These are phyloP conservation scores for Poecilus cupreus DNA, from an alignment of 2,888 invertebrate genomes.

Conservation along the genomic window DNA sequence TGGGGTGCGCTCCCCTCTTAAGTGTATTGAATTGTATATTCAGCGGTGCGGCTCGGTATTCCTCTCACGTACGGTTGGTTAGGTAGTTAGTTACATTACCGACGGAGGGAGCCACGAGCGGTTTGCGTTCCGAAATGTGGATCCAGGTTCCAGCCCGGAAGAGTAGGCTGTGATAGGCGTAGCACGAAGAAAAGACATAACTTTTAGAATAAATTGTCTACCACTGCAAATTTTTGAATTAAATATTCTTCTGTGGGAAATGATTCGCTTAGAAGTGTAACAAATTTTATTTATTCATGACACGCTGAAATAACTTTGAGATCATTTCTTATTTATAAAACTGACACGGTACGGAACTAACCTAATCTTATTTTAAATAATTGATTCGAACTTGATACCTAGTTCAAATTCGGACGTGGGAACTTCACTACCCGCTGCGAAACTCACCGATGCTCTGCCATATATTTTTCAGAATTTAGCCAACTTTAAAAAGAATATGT, in stretches of 20 bases:
- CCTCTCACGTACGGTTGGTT: slow-evolving; percentile 66
- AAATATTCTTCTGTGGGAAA: slow-evolving; percentile 23
- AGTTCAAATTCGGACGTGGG: too few relatives aligned
- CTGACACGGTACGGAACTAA: background rate
- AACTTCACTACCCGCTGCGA: too few relatives aligned
- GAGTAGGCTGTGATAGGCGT: background rate
- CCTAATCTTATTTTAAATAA: background rate
- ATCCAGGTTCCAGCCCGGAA: background rate
- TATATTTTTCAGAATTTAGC: too few relatives aligned
- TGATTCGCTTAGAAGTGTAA: background rate
- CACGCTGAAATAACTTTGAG: background rate
- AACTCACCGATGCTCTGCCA: too few relatives aligned
- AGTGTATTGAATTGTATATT: slow-evolving; percentile 67
- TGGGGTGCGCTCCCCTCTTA: slow-evolving; percentile 56
- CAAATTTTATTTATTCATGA: background rate
- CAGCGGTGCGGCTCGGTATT: slow-evolving; percentile 61
- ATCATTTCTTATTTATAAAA: background rate
- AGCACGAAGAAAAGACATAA: slow-evolving; percentile 26
- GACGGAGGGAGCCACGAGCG: slow-evolving; percentile 60
- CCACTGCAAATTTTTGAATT: slow-evolving; percentile 7
- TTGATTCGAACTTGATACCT: background rate
- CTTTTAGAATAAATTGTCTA: slow-evolving; percentile 32
- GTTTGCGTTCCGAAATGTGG: background rate
- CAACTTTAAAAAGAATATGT: too few relatives aligned
- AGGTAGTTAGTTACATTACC: slow-evolving; percentile 67